These are phyloP conservation scores for Sebastolobus alascanus DNA, from an alignment of 2,797 vertebrate species.

Conservation along the genomic window DNA sequence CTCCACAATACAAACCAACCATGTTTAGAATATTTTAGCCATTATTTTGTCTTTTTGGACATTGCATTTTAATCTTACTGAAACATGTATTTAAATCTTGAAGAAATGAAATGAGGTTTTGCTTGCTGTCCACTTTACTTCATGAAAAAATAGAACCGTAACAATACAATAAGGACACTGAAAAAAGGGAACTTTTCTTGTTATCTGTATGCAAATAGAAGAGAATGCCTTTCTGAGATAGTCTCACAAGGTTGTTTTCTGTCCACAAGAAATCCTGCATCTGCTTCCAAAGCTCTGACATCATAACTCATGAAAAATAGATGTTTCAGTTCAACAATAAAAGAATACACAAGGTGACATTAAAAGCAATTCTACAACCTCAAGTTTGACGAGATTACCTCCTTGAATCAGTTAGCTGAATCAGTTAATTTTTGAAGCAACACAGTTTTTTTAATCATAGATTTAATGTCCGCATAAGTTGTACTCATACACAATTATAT, in stretches of 20 bases:
- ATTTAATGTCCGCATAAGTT: not conserved
- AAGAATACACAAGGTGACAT: not conserved
- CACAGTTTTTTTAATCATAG: not conserved
- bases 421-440: not conserved
- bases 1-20: not conserved
- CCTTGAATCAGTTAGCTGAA: not conserved
- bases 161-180: not conserved
- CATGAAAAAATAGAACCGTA: not conserved
- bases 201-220: not conserved
- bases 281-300: not conserved
- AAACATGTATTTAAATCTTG: conserved; percentile 10
- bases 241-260: not conserved
- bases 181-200: not conserved
- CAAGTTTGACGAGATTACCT: not conserved
- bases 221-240: not conserved
- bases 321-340: not conserved
- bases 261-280: not conserved
- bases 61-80: conserved; percentile 9
- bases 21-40: not conserved
- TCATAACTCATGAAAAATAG: not conserved
- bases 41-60: not conserved
- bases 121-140: conserved; percentile 8
- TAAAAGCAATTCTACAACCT: not conserved
- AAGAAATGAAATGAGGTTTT: not conserved
- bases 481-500: not conserved